These are phyloP conservation scores for Corticium candelabrum DNA, from an alignment of 37 sponge, comb jelly and placozoan species.

Conservation along the genomic window DNA sequence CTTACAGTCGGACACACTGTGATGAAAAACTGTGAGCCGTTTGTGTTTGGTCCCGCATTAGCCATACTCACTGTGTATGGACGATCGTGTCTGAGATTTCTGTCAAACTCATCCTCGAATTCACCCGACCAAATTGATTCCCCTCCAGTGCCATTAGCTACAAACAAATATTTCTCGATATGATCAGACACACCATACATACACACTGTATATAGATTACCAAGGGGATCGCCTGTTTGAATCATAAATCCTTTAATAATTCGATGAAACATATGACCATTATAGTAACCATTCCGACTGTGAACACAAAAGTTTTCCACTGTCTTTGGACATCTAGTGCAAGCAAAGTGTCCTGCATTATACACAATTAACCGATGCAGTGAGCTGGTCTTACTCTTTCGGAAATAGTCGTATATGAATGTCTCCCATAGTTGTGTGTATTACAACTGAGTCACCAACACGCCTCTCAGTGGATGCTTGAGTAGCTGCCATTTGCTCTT, in stretches of 20 bases:
- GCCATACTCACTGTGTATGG: conserved; percentile 94
- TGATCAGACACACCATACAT: conserved; percentile 1
- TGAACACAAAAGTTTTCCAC: conserved; percentile 98
- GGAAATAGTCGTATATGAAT: conserved; percentile 86
- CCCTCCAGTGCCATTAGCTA: conserved; percentile 91
- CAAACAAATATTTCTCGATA: neutral
- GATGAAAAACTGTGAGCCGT: conserved; percentile 97
- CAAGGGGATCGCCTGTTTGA: conserved; percentile 96
- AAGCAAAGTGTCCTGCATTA: too few species aligned
- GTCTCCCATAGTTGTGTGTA: conserved; percentile 49
- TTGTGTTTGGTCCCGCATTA: conserved; percentile 93
- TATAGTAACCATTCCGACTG: conserved; percentile 75
- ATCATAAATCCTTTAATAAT: conserved; percentile 96
- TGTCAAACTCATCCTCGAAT: conserved; percentile 95
- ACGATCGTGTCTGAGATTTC: conserved; percentile 77
- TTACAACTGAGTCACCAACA: conserved; percentile 5
- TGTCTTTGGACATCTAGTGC: conserved; percentile 79
- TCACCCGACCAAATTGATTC: conserved; percentile 94
- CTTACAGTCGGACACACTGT: conserved; percentile 82
- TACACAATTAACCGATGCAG: too few species aligned
- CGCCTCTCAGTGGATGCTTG: neutral
- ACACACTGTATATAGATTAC: neutral
- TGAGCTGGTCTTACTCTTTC: conserved; percentile 63
- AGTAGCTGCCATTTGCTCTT: conserved; percentile 81
- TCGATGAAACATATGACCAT: conserved; percentile 86